Percentiles rank a stretch among this genome's conserved stretches.
phyloP scores from a whole-genome alignment of 2,797 vertebrate species.

The Vespertilio murinus region DNA sequence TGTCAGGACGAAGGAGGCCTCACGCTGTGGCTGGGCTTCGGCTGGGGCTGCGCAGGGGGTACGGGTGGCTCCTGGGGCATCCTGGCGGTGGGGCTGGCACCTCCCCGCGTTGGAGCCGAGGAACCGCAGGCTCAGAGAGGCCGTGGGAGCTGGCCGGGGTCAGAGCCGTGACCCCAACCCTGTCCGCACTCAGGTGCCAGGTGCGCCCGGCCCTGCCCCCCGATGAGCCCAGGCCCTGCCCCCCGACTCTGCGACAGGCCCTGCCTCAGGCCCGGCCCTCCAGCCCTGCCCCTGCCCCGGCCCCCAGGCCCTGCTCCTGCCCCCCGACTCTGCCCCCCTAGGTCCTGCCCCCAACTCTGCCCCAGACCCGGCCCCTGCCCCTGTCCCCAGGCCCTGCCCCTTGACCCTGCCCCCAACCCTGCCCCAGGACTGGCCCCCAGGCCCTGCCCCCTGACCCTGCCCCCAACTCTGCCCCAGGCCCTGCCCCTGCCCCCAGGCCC shows the following conservation, averaged over 20 bases:
- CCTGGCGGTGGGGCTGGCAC: no score
- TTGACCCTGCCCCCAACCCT: no score
- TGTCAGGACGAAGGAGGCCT: background rate
- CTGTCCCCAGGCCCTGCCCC: background rate
- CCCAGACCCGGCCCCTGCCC: background rate
- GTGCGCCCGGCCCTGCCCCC: background rate
- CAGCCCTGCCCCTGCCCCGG: no score
- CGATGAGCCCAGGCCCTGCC: background rate
- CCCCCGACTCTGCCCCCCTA: no score
- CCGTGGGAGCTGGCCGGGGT: accelerated
- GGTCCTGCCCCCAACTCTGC: no score
- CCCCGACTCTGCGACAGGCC: no score
- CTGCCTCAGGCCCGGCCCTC: no score
- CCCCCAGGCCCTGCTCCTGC: no score
- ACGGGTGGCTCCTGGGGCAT: accelerated
- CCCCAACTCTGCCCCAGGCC: no score
- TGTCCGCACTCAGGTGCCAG: background rate
- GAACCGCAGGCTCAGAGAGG: background rate
- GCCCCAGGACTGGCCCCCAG: no score
- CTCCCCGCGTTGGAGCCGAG: background rate
- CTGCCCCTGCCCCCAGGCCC: background rate
- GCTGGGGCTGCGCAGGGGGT: accelerated
- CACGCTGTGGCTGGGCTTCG: background rate
- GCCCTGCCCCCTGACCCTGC: no score
- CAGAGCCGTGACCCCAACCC: background rate